phyloP scores from a whole-genome alignment of 1,140 invertebrate genomes.

The Drosophila miranda region DNA sequence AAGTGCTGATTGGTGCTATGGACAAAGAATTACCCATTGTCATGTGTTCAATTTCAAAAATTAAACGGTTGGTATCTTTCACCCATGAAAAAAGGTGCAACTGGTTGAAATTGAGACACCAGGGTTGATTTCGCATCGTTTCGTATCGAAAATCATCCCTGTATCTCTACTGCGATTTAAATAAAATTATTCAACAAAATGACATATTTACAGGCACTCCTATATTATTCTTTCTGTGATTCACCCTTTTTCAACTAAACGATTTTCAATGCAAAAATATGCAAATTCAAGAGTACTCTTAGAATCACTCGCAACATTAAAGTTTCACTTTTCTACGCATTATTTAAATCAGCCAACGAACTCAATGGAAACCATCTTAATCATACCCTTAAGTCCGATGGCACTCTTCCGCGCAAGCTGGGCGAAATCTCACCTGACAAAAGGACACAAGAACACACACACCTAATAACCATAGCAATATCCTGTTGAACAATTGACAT shows the following conservation, averaged over 20 bases:
- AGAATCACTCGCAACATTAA: conserved; percentile 12
- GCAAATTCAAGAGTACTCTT: conserved; percentile 9
- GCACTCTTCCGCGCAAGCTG: background rate
- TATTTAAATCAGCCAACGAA: conserved; percentile 5
- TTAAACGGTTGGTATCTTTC: too few species aligned
- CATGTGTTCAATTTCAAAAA: too few species aligned
- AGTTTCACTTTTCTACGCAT: background rate
- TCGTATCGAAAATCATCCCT: too few species aligned
- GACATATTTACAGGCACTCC: background rate
- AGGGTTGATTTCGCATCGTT: too few species aligned
- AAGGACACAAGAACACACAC: background rate
- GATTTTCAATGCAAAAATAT: background rate
- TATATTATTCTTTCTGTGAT: background rate
- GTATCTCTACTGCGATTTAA: too few species aligned
- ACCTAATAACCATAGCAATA: conserved; percentile 7
- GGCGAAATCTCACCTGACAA: conserved; percentile 46
- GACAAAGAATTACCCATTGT: too few species aligned
- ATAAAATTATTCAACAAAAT: too few species aligned
- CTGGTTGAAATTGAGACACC: too few species aligned
- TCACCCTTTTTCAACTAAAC: background rate
- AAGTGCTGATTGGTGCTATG: too few species aligned
- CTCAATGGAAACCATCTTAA: conserved; percentile 10
- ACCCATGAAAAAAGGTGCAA: too few species aligned
- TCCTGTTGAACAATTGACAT: conserved; percentile 48
- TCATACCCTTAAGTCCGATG: conserved; percentile 3